Percentiles rank a stretch among this genome's conserved stretches.
Evolutionary conservation across 2,113 vertebrate species (phyloP).

Genomic region (Paratilapia polleni): DNA sequence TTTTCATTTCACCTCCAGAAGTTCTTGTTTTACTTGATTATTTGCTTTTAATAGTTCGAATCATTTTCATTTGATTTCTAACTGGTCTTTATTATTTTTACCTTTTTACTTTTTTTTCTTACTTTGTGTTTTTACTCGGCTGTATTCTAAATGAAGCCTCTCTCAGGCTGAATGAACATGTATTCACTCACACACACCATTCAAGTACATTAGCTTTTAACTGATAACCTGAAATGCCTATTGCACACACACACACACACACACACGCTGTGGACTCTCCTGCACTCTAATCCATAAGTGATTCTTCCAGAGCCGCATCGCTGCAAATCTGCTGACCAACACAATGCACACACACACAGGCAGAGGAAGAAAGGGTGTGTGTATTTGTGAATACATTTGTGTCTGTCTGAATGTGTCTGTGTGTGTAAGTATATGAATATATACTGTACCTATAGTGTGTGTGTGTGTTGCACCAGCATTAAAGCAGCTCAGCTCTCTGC

Average conservation of each 20-base stretch:
- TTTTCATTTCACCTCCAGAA: not conserved
- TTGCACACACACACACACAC: not conserved
- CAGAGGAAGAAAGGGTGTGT: not conserved
- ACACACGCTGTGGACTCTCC: not conserved
- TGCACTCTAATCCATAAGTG: conserved; percentile 35
- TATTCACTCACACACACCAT: not conserved
- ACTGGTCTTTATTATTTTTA: not conserved
- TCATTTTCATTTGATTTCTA: not conserved
- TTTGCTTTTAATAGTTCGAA: not conserved
- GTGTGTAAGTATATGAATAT: conserved; percentile 4
- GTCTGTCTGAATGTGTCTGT: conserved; percentile 31
- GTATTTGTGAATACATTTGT: conserved; percentile 12
- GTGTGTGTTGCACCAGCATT: not conserved
- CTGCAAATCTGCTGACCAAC: conserved; percentile 35
- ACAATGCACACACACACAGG: conserved; percentile 13
- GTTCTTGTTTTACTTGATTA: not conserved
- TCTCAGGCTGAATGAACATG: conserved; percentile 3
- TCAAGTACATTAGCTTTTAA: conserved; percentile 1
- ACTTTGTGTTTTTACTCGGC: not conserved
- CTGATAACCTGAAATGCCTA: conserved; percentile 8
- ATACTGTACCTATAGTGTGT: conserved; percentile 6
- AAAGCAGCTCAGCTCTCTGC: not conserved
- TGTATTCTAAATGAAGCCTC: not conserved
- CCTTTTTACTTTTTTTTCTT: not conserved
- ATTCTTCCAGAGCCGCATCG: conserved; percentile 28